Evolutionary conservation across 1,140 invertebrate genomes (phyloP).

Genomic region (Macrosteles quadrilineatus): DNA sequence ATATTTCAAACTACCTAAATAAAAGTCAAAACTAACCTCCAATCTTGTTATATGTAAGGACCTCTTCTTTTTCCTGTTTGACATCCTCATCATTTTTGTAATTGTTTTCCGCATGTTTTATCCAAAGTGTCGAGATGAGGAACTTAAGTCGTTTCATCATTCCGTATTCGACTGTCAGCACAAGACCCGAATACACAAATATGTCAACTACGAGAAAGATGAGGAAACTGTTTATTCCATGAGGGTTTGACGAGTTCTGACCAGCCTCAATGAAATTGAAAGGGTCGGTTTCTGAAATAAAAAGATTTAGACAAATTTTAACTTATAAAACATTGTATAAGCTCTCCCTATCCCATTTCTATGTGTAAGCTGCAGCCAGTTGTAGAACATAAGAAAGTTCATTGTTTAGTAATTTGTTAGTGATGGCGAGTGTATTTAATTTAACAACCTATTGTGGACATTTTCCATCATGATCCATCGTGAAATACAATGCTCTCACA

Average conservation of each 20-base stretch:
- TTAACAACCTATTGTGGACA: not conserved
- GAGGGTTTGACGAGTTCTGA: not conserved
- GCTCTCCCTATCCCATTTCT: not conserved
- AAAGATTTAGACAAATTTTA: not conserved
- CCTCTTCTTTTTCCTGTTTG: no score
- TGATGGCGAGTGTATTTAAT: not conserved
- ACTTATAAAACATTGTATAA: not conserved
- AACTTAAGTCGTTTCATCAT: no score
- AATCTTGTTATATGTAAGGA: no score
- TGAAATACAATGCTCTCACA: no score
- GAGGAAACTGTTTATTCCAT: conserved; percentile 27
- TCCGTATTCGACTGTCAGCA: no score
- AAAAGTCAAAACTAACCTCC: no score
- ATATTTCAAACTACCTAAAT: no score
- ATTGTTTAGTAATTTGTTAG: not conserved
- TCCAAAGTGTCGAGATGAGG: no score
- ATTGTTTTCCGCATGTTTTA: no score
- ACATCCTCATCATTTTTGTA: no score
- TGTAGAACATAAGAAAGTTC: not conserved
- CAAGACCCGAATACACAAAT: no score
- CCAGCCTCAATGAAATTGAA: not conserved
- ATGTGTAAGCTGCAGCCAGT: not conserved
- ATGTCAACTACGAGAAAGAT: conserved; percentile 11
- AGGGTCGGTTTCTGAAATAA: not conserved
- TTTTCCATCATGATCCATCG: not conserved